phyloP scores from a whole-genome alignment of 1,140 invertebrate species.

The Coenobita brevimanus region DNA sequence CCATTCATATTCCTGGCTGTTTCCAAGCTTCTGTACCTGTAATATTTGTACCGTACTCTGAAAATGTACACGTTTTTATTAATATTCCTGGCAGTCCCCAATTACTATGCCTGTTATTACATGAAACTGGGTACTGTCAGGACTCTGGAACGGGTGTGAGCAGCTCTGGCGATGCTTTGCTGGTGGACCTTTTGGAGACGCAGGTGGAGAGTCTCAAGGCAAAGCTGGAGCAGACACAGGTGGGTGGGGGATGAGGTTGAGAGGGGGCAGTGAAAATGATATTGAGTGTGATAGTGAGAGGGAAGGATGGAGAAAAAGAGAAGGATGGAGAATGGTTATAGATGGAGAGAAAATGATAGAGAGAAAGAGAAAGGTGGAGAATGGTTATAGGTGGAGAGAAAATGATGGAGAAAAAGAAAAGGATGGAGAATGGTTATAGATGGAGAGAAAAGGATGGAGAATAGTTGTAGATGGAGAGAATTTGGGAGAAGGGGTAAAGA shows the following conservation, averaged over 20 bases:
- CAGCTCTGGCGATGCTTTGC: conserved; percentile 71
- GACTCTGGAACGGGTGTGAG: conserved; percentile 2
- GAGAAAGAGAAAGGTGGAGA: conserved; percentile 12
- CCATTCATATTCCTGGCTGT: no score
- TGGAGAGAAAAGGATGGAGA: neutral
- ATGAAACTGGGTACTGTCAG: no score
- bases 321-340: neutral
- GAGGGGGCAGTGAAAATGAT: no score
- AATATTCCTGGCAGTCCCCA: no score
- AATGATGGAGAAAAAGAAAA: neutral
- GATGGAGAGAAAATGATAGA: neutral
- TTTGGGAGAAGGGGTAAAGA: neutral
- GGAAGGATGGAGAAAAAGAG: no score
- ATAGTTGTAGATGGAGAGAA: neutral
- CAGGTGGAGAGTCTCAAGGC: conserved; percentile 77
- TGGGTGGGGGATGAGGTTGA: neutral
- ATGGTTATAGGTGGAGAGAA: neutral
- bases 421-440: neutral
- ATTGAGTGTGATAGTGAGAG: neutral
- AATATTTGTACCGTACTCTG: no score
- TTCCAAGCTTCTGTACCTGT: no score
- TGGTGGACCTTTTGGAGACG: conserved; percentile 77
- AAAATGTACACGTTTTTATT: no score
- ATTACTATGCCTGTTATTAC: no score
- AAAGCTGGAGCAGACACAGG: conserved; percentile 76